Conservation (phyloP, 2,888 invertebrate species). For the Agelastica alni region DNA sequence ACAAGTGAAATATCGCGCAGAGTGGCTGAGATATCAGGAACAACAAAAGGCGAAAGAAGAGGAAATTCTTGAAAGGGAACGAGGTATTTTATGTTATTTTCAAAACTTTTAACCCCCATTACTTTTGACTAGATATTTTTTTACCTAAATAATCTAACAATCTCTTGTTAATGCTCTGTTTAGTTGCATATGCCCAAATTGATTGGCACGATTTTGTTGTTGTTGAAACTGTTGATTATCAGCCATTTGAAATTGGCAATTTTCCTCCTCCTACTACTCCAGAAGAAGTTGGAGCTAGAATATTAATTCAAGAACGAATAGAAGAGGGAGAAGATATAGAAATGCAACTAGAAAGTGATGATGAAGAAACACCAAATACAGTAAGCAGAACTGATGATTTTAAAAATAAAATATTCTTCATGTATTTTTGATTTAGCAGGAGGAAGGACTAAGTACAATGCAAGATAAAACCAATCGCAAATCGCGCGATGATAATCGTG, state of each 20-base stretch:
- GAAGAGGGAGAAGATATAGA: conserved; percentile 83
- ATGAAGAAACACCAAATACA: conserved; percentile 53
- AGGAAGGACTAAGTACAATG: conserved; percentile 68
- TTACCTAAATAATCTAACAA: too few relatives aligned
- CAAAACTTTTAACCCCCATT: too few relatives aligned
- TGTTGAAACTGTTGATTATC: conserved; percentile 99
- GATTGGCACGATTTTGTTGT: conserved; percentile 99
- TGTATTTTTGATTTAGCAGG: conserved; percentile 36
- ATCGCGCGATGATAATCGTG: conserved; percentile 62
- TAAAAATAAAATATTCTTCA: not conserved
- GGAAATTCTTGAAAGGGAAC: conserved; percentile 92
- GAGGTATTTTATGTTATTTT: conserved; percentile 68
- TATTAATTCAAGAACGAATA: conserved; percentile 84
- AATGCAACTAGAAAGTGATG: conserved; percentile 89
- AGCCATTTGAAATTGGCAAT: conserved; percentile 92
- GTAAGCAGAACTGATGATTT: conserved; percentile 26
- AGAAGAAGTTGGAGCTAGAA: conserved; percentile 93
- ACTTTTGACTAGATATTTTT: too few relatives aligned
- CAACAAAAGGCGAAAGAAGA: conserved; percentile 91
- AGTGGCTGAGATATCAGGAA: conserved; percentile 96
- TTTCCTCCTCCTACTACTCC: conserved; percentile 98
- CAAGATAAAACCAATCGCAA: conserved; percentile 64
- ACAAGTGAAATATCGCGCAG: conserved; percentile 91
- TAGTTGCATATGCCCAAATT: conserved; percentile 92
- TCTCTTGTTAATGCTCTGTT: conserved; percentile 26